These are phyloP conservation scores for Aphelinus certus DNA, from an alignment of 1,140 invertebrate genomes.

Conservation along the genomic window DNA sequence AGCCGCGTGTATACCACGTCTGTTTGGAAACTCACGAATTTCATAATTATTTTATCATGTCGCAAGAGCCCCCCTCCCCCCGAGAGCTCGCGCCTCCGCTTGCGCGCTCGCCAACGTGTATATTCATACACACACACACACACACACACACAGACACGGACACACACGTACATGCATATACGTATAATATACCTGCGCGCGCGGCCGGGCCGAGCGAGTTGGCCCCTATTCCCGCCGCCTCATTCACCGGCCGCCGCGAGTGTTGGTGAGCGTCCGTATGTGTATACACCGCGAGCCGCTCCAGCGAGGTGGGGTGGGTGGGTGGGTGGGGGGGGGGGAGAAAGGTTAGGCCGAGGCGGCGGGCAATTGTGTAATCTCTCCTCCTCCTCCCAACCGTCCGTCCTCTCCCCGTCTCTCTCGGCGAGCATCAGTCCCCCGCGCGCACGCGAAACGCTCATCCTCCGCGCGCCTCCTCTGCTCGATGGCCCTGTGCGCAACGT, in stretches of 20 bases:
- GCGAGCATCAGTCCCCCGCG: slow-evolving; percentile 14
- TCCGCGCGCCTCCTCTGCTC: too few relatives aligned
- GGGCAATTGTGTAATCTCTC: slow-evolving; percentile 61
- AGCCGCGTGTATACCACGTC: slow-evolving; percentile 34
- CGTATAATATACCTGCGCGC: too few relatives aligned
- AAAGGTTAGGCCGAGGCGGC: slow-evolving; percentile 62
- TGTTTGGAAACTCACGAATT: slow-evolving; percentile 66
- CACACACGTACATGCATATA: too few relatives aligned
- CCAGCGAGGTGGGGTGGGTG: neutral
- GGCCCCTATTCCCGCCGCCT: too few relatives aligned
- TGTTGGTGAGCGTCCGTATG: slow-evolving; percentile 3
- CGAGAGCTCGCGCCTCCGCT: slow-evolving; percentile 19
- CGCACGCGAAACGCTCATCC: neutral
- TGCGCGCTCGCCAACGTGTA: slow-evolving; percentile 26
- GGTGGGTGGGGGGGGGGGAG: slow-evolving; percentile 49
- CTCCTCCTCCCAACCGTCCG: neutral
- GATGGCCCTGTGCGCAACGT: too few relatives aligned
- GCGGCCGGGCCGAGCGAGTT: too few relatives aligned
- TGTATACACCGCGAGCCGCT: neutral
- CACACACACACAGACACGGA: too few relatives aligned
- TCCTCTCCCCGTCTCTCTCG: slow-evolving; percentile 3
- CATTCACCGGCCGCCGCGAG: neutral
- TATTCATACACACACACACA: neutral
- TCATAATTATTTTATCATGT: slow-evolving; percentile 66
- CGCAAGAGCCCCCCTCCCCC: slow-evolving; percentile 52